Conservation (phyloP, 2,113 vertebrate genomes). For the Trematocara nigrifrons region DNA sequence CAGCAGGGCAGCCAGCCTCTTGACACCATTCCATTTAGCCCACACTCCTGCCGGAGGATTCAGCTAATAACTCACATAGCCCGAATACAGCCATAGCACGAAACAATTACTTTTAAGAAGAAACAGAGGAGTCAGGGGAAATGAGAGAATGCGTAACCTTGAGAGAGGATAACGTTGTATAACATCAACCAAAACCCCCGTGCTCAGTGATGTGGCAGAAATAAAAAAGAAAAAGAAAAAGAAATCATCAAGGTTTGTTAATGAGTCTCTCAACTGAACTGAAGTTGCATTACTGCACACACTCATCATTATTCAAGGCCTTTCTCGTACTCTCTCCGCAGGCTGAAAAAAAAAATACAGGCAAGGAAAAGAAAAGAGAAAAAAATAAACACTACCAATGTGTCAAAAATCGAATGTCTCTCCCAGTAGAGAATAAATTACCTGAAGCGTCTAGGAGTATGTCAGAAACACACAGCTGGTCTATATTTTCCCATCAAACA, state of each 20-base stretch:
- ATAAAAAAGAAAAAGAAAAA: not conserved
- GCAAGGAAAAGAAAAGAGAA: not conserved
- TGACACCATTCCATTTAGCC: constrained; percentile 67
- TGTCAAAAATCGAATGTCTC: constrained; percentile 35
- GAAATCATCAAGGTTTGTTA: constrained; percentile 17
- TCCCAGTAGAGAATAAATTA: constrained; percentile 31
- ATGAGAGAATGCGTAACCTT: constrained; percentile 50
- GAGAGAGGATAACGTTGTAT: constrained; percentile 36
- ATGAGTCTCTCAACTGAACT: constrained; percentile 34
- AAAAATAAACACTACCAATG: constrained; percentile 3
- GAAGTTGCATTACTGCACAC: constrained; percentile 27
- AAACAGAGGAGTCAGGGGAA: constrained; percentile 48
- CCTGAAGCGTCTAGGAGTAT: constrained; percentile 20
- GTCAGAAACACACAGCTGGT: constrained; percentile 11
- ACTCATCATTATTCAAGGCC: constrained; percentile 44
- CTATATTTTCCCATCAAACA: constrained; percentile 20
- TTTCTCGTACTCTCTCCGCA: not conserved
- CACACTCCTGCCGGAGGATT: constrained; percentile 59
- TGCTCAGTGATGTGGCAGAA: constrained; percentile 10
- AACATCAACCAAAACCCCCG: constrained; percentile 26
- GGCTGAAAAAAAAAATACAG: not conserved
- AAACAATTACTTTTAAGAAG: constrained; percentile 54
- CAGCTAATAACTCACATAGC: constrained; percentile 55
- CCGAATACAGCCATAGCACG: constrained; percentile 27
- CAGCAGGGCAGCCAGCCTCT: constrained; percentile 59